Percentiles rank a stretch among this genome's conserved stretches.
Conservation (phyloP, 2,888 invertebrate species). For the Apoderus coryli region DNA sequence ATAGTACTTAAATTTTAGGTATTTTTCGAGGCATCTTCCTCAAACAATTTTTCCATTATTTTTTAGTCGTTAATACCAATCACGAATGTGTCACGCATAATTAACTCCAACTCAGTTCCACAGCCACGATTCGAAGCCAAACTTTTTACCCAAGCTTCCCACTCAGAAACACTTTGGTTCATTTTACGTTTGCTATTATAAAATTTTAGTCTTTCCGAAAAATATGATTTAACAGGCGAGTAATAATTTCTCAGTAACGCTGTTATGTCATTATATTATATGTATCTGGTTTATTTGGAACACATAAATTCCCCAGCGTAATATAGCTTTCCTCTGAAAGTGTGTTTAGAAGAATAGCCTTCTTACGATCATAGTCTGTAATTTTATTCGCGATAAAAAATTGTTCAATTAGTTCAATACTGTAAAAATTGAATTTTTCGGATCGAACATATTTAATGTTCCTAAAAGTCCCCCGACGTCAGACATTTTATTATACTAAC, state of each 20-base stretch:
- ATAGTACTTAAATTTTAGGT: no score
- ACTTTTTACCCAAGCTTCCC: conserved; percentile 10
- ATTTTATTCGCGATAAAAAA: conserved; percentile 12
- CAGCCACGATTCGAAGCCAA: conserved; percentile 9
- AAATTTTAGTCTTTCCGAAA: conserved; percentile 6
- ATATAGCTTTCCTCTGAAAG: conserved; percentile 7
- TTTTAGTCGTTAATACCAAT: conserved; percentile 7
- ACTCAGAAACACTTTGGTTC: conserved; percentile 4
- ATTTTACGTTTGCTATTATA: background rate
- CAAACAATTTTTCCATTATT: conserved; percentile 8
- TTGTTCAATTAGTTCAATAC: conserved; percentile 10
- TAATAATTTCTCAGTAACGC: conserved; percentile 7
- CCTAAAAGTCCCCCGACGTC: background rate
- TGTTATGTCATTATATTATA: conserved; percentile 3
- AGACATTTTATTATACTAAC: background rate
- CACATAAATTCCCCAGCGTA: conserved; percentile 3
- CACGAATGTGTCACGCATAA: conserved; percentile 8
- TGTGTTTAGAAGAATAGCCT: conserved; percentile 9
- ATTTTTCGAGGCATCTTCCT: no score
- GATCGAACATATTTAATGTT: conserved; percentile 4
- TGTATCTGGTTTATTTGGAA: conserved; percentile 1
- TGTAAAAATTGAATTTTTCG: conserved; percentile 5
- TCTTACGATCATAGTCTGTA: conserved; percentile 8
- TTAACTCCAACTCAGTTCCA: conserved; percentile 7
- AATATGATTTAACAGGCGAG: conserved; percentile 1